Percentiles rank a stretch among this genome's conserved stretches.
Evolutionary conservation across 2,113 vertebrate species (phyloP).

Genomic region (Hydrochoerus hydrochaeris): DNA sequence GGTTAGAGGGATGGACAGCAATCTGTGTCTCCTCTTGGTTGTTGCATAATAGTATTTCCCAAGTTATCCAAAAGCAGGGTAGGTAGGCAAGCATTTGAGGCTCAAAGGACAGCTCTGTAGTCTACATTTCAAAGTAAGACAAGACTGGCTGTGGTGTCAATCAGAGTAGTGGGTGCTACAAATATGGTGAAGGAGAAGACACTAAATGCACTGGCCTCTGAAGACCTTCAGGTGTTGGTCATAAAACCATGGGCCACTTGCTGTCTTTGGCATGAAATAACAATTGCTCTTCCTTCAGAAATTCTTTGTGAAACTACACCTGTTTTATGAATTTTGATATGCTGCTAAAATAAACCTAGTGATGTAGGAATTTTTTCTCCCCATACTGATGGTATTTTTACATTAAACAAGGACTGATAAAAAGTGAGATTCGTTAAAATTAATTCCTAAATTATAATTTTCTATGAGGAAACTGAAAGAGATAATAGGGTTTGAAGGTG

Average conservation of each 20-base stretch:
- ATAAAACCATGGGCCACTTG: accelerated
- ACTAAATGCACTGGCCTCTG: too few species aligned
- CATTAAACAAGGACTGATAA: conserved; percentile 51
- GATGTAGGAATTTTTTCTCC: background rate
- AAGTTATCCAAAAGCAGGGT: background rate
- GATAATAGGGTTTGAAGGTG: conserved; percentile 37
- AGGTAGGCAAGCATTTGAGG: background rate
- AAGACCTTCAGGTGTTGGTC: background rate
- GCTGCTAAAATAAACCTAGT: conserved; percentile 10
- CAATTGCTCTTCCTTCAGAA: conserved; percentile 13
- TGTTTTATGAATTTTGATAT: conserved; percentile 51
- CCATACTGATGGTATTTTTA: background rate
- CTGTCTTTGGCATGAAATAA: background rate
- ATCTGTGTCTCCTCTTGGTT: background rate
- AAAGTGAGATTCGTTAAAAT: conserved; percentile 64
- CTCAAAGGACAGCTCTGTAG: background rate
- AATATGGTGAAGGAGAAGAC: background rate
- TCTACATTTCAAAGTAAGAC: background rate
- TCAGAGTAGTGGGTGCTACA: background rate
- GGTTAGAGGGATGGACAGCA: background rate
- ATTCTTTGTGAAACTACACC: conserved; percentile 11
- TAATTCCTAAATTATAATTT: conserved; percentile 67
- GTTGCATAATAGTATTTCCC: background rate
- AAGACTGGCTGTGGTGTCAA: background rate
- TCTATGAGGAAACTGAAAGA: conserved; percentile 64